phyloP scores from a whole-genome alignment of 1,140 invertebrate species.

The Thalassaphorura encarpata region DNA sequence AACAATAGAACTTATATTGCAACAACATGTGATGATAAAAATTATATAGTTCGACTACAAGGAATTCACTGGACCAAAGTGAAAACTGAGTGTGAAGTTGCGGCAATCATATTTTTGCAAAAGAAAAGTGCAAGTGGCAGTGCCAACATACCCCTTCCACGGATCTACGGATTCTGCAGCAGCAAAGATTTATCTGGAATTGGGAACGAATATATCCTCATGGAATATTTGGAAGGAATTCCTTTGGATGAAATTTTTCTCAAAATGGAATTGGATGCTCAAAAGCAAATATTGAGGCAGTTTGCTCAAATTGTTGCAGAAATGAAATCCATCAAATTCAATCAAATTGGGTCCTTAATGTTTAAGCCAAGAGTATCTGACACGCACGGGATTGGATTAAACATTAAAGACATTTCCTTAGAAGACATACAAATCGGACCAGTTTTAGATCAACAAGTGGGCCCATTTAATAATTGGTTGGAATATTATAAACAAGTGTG shows the following conservation, averaged over 20 bases:
- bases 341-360: not conserved
- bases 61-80: not conserved
- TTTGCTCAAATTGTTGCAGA: not conserved
- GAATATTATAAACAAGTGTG: not conserved
- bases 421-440: not conserved
- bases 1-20: conserved; percentile 10
- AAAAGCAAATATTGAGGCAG: not conserved
- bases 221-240: not conserved
- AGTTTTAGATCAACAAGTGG: not conserved
- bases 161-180: not conserved
- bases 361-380: not conserved
- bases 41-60: not conserved
- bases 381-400: not conserved
- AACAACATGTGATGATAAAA: not conserved
- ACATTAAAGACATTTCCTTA: not conserved
- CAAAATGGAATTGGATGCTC: no score
- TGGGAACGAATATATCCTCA: conserved; percentile 9
- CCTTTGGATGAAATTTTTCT: conserved; percentile 5
- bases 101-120: not conserved
- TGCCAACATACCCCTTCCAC: not conserved
- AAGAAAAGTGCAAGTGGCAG: not conserved
- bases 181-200: conserved; percentile 1
- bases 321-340: not conserved
- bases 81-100: conserved; percentile 13
- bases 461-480: conserved; percentile 5